Percentiles rank a stretch among this genome's conserved stretches.
Evolutionary conservation across 1,140 invertebrate genomes (phyloP).

Genomic region (Tribolium madens): DNA sequence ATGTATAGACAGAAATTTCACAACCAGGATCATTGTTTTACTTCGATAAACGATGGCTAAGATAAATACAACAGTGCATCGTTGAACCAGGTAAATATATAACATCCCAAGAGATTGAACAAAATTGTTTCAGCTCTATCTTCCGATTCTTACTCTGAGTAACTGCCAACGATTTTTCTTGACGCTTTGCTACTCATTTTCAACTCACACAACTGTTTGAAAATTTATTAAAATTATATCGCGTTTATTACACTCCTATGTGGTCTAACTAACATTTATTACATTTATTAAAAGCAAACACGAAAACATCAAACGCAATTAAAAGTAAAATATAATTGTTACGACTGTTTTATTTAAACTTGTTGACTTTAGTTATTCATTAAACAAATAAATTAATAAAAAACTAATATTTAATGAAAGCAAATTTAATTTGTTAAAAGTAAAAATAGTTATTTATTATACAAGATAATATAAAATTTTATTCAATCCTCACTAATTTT

Average conservation of each 20-base stretch:
- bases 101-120: neutral
- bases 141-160: neutral
- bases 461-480: no score
- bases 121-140: neutral
- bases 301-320: no score
- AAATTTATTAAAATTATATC: no score
- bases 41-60: conserved; percentile 7
- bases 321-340: no score
- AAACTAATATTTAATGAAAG: no score
- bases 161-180: neutral
- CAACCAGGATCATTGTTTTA: neutral
- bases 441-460: no score
- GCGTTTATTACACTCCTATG: no score
- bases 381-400: neutral
- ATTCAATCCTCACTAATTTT: no score
- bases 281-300: no score
- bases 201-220: no score
- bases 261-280: no score
- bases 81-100: conserved; percentile 1
- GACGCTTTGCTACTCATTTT: no score
- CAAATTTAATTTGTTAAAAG: neutral
- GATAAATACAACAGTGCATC: conserved; percentile 19
- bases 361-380: neutral
- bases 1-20: neutral
- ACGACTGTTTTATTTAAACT: neutral